A percentile compares a stretch with the other conserved stretches of the same genome.
These are phyloP conservation scores for Oxygymnocypris stewartii DNA, from an alignment of 2,113 vertebrate genomes.

Conservation along the genomic window DNA sequence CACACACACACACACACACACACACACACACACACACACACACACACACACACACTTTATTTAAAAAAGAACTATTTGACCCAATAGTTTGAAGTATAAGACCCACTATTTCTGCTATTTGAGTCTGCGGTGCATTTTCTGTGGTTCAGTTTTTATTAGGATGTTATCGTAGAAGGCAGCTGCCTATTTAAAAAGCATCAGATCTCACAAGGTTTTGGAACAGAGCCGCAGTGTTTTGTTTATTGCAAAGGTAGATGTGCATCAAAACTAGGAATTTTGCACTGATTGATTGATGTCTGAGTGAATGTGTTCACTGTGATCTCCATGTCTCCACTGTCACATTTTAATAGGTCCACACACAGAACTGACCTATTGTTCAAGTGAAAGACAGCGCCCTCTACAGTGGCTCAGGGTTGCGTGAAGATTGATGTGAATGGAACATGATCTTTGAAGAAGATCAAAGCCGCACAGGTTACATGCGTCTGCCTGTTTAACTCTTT, in stretches of 20 bases:
- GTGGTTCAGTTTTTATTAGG: background rate
- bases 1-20: too few relatives aligned
- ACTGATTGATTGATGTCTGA: conserved; percentile 11
- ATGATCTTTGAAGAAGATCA: conserved; percentile 75
- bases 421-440: conserved; percentile 69
- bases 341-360: conserved; percentile 21
- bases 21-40: too few relatives aligned
- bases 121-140: background rate
- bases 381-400: conserved; percentile 64
- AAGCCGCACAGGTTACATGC: conserved; percentile 69
- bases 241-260: background rate
- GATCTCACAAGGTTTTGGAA: background rate
- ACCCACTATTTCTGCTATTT: background rate
- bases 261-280: background rate
- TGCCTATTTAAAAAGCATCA: background rate
- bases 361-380: conserved; percentile 37
- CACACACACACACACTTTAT: too few relatives aligned
- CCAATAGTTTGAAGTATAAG: too few relatives aligned
- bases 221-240: background rate
- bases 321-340: conserved; percentile 15
- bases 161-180: background rate
- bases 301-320: conserved; percentile 21
- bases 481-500: conserved; percentile 73
- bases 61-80: too few relatives aligned
- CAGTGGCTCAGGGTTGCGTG: conserved; percentile 59